Evolutionary conservation across 2,113 vertebrate species (phyloP), one percentile per base, ranked within the genome.

Genomic region (Myotis lucifugus): DNA sequence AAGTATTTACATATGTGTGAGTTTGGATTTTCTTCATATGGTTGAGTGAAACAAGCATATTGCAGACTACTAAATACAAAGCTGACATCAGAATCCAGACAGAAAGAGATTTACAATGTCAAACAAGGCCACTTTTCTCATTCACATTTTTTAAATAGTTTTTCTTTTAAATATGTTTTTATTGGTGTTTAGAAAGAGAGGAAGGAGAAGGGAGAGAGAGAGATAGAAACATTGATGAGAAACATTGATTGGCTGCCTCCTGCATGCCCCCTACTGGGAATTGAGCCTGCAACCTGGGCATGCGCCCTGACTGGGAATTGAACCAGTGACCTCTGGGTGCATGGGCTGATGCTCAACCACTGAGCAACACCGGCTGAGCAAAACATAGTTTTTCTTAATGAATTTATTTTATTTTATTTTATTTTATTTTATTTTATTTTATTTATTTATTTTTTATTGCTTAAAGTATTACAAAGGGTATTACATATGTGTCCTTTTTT

Each of bases 351-450:
- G 56, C 23, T 59, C 56, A 59, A 59, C 23, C 23, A 59, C 56
- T 59, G 21, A 59, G 21, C 56, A 8, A 59, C 56, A 59, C 3
- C 3, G 3, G 23, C 56, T 25, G 56, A 23, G 56, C 56, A 74
- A 76, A 59, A 82, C 13, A 25, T 56, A 27, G 29, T 19, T 81
- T 91, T 91, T 82, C 37, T 59, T 83, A 3, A 86, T 73, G 17
- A 34, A 82, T 52, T 42, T 72, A 18, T 83, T 42, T 69, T n/a
- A n/a, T n/a, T n/a, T n/a, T n/a, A n/a, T n/a, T 52, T 81, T 72
- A 79, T 92, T 66, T 92, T 69, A 85, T 69, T 52, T 81, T 72
- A 79, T 92, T 66, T 92, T 69, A 85, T 69, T 52, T 81, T 72
- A 79, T 92, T 66, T 92, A 61, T 5, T 90, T 61, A 61, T 61